Conservation (phyloP, 37 sponge, comb jelly and placozoan genomes). For the Oopsacas minuta region DNA sequence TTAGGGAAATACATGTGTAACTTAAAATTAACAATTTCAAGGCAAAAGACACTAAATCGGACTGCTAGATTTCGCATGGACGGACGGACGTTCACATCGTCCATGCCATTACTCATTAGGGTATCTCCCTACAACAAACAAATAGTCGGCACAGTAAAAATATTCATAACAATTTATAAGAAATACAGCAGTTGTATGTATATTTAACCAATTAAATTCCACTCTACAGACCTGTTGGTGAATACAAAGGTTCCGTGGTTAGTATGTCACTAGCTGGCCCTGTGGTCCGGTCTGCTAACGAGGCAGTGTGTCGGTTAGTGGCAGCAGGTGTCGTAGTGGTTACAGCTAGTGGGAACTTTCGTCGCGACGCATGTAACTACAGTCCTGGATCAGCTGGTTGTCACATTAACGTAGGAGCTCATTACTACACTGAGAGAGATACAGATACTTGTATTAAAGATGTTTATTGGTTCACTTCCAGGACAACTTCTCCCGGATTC, state of each 20-base stretch:
- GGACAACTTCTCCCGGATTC: neutral
- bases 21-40: too few relatives aligned
- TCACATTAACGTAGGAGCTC: neutral
- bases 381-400: neutral
- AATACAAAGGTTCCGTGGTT: neutral
- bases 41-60: too few relatives aligned
- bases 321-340: neutral
- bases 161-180: too few relatives aligned
- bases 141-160: too few relatives aligned
- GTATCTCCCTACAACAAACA: too few relatives aligned
- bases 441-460: neutral
- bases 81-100: too few relatives aligned
- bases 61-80: too few relatives aligned
- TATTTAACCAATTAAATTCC: neutral
- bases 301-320: neutral
- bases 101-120: too few relatives aligned
- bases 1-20: too few relatives aligned
- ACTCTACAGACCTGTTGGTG: neutral
- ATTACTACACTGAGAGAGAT: constrained; percentile 5
- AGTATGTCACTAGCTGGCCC: constrained; percentile 7
- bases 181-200: neutral
- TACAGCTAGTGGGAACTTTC: neutral
- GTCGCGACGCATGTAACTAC: constrained; percentile 10
- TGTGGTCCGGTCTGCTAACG: neutral
- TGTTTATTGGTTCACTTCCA: neutral